Evolutionary conservation across 23 tunicate genomes (phyloP).

Genomic region (Ascidia mentula): DNA sequence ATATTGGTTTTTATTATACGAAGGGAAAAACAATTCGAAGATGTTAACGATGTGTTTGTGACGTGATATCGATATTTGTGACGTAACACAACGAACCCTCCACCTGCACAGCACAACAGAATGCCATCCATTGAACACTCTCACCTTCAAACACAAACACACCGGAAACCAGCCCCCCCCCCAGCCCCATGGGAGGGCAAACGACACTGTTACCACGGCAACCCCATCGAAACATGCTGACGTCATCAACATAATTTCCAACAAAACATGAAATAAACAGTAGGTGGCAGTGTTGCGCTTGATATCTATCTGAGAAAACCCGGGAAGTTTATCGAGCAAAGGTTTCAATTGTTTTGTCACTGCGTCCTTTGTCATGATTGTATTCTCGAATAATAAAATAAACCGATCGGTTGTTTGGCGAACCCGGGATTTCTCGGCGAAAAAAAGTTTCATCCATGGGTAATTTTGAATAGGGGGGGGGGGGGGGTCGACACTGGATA

Average conservation of each 20-base stretch:
- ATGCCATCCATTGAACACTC: neutral
- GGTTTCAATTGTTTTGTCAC: too few species aligned
- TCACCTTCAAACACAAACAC: neutral
- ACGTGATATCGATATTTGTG: neutral
- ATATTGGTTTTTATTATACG: too few species aligned
- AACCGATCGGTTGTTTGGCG: too few species aligned
- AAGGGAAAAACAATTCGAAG: neutral
- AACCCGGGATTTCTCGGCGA: too few species aligned
- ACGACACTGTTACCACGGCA: conserved; percentile 10
- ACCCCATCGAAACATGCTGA: conserved; percentile 2
- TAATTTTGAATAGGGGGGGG: too few species aligned
- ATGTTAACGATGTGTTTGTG: neutral
- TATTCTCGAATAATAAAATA: too few species aligned
- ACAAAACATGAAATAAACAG: neutral
- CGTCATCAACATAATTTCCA: neutral
- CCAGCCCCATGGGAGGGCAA: neutral
- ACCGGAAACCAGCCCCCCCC: neutral
- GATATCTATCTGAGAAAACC: neutral
- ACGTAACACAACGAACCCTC: neutral
- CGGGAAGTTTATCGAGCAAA: too few species aligned
- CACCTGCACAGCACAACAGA: neutral
- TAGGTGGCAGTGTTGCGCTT: neutral
- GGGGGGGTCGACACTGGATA: too few species aligned
- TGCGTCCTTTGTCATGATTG: too few species aligned
- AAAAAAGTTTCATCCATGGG: too few species aligned